A percentile compares a stretch with the other conserved stretches of the same genome.
Evolutionary conservation across 2,113 vertebrate genomes (phyloP).

Genomic region (Abramis brama): DNA sequence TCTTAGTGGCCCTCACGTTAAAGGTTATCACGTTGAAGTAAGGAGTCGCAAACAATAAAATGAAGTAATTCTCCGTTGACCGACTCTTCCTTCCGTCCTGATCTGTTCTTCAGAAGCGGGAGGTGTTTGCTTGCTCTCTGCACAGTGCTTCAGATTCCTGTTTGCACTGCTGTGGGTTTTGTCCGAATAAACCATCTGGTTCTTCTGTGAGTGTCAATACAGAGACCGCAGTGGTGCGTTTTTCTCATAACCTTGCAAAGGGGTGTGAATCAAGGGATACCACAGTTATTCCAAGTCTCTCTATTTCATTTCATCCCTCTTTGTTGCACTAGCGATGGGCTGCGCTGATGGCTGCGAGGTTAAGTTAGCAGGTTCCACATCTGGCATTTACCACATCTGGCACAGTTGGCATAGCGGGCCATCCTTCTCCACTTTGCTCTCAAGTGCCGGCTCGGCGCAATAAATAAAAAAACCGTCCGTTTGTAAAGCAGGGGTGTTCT

Average conservation of each 20-base stretch:
- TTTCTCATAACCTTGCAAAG: conserved; percentile 63
- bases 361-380: conserved; percentile 63
- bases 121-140: conserved; percentile 28
- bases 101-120: not conserved
- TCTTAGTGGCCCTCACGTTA: not conserved
- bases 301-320: conserved; percentile 55
- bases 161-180: conserved; percentile 21
- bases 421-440: conserved; percentile 70
- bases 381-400: conserved; percentile 37
- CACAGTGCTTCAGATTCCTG: conserved; percentile 9
- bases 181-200: conserved; percentile 37
- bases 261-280: conserved; percentile 32
- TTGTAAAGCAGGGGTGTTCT: conserved; percentile 51
- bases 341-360: conserved; percentile 54
- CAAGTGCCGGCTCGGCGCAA: conserved; percentile 77
- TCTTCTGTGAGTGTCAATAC: conserved; percentile 34
- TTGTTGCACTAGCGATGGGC: conserved; percentile 59
- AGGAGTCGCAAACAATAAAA: not conserved
- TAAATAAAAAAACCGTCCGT: conserved; percentile 72
- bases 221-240: conserved; percentile 43
- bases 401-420: not conserved
- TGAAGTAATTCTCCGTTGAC: not conserved
- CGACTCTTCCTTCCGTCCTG: not conserved
- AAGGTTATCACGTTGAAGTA: not conserved
- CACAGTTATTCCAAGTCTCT: conserved; percentile 54